Evolutionary conservation across 2,888 invertebrate genomes (phyloP).

Genomic region (Apamea monoglypha): DNA sequence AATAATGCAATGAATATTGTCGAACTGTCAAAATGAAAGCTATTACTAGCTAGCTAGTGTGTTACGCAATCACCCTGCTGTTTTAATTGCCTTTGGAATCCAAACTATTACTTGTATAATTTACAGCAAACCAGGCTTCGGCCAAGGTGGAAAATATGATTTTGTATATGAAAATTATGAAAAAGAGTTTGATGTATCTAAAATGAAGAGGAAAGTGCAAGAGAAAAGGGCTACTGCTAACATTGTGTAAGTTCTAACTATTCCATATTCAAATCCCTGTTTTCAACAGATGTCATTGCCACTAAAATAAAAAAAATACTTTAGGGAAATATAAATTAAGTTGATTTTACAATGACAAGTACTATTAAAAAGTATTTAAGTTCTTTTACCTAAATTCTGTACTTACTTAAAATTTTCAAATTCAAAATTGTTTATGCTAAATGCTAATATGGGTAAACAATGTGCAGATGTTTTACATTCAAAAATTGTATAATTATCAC

Average conservation of each 20-base stretch:
- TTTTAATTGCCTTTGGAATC: background rate
- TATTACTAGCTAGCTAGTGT: too few species aligned
- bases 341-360: background rate
- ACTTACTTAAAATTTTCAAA: too few species aligned
- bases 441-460: too few species aligned
- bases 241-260: constrained; percentile 79
- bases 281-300: background rate
- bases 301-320: background rate
- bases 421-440: too few species aligned
- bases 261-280: background rate
- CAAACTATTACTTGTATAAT: background rate
- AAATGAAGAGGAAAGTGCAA: constrained; percentile 82
- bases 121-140: constrained; percentile 41
- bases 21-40: too few species aligned
- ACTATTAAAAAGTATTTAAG: background rate
- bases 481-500: too few species aligned
- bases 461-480: too few species aligned
- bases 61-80: too few species aligned
- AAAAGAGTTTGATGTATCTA: constrained; percentile 71
- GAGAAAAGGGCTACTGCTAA: constrained; percentile 81
- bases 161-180: constrained; percentile 84
- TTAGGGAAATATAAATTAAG: background rate
- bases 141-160: constrained; percentile 71
- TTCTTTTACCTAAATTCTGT: background rate
- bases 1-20: too few species aligned